Evolutionary conservation across 2,113 vertebrate genomes (phyloP).

Genomic region (Scatophagus argus): DNA sequence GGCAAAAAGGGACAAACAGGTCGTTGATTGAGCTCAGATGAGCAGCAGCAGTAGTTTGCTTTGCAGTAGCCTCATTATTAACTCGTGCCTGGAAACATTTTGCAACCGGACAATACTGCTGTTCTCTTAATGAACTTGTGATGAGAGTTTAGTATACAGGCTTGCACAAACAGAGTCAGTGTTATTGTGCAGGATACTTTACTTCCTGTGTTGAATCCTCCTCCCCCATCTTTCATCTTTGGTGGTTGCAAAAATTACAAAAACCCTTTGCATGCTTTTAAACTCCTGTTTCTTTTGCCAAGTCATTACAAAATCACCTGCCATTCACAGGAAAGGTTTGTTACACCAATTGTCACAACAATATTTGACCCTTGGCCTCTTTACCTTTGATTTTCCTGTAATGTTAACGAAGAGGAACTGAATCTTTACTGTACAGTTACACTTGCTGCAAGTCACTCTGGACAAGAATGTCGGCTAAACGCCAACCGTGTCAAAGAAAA

Average conservation of each 20-base stretch:
- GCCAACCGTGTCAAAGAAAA: not conserved
- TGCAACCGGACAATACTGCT: conserved; percentile 15
- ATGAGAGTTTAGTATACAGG: conserved; percentile 56
- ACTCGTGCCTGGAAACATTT: conserved; percentile 36
- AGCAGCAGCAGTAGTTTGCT: conserved; percentile 52
- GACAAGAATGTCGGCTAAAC: not conserved
- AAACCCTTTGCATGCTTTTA: conserved; percentile 18
- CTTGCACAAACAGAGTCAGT: conserved; percentile 54
- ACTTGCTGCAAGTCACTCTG: conserved; percentile 33
- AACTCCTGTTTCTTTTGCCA: conserved; percentile 12
- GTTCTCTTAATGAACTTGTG: conserved; percentile 67
- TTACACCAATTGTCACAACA: conserved; percentile 53
- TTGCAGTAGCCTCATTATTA: conserved; percentile 43
- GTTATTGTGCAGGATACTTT: conserved; percentile 48
- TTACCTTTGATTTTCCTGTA: conserved; percentile 26
- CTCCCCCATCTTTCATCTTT: conserved; percentile 23
- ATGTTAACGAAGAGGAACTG: conserved; percentile 4
- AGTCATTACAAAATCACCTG: conserved; percentile 18
- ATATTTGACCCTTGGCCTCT: conserved; percentile 44
- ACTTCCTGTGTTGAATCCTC: conserved; percentile 30
- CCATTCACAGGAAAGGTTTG: conserved; percentile 51
- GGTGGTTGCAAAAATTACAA: conserved; percentile 7
- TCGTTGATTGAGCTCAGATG: conserved; percentile 66
- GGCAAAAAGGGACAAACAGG: conserved; percentile 56
- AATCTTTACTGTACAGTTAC: conserved; percentile 15